These are phyloP conservation scores for Eptesicus fuscus DNA, from an alignment of 2,113 vertebrate species.

Conservation along the genomic window DNA sequence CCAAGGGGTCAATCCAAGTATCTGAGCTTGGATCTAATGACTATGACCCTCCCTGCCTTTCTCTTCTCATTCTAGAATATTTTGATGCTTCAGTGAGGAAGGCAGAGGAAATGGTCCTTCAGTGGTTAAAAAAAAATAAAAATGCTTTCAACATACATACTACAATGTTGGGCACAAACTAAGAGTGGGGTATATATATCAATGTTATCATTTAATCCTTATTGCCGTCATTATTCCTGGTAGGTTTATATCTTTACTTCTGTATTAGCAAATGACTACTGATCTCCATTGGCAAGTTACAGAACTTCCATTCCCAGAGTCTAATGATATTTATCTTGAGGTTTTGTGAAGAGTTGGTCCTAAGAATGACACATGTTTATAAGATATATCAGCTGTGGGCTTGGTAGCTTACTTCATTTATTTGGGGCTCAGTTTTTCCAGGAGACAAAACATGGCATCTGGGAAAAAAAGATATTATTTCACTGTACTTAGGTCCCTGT, in stretches of 20 bases:
- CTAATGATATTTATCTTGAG: not conserved
- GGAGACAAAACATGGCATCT: not conserved
- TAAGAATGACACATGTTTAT: not conserved
- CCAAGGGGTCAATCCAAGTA: not conserved
- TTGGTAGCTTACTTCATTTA: not conserved
- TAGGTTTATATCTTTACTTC: not conserved
- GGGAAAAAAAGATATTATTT: not conserved
- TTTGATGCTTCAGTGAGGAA: not conserved
- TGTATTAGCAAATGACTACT: not conserved
- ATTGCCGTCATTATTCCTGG: fast-evolving
- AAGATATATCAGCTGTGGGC: not conserved
- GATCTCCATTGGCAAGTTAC: not conserved
- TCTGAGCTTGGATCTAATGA: not conserved
- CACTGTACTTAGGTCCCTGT: not conserved
- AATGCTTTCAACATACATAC: not conserved
- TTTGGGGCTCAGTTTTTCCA: not conserved
- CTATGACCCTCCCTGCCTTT: not conserved
- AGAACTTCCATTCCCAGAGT: not conserved
- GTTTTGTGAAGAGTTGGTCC: not conserved
- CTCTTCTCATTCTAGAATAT: not conserved
- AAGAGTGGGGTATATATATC: not conserved
- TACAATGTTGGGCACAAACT: not conserved
- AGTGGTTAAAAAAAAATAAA: not conserved
- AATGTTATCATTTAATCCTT: not conserved
- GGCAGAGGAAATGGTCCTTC: not conserved